phyloP scores from a whole-genome alignment of 2,888 invertebrate species.

The Mactromeris polynyma region DNA sequence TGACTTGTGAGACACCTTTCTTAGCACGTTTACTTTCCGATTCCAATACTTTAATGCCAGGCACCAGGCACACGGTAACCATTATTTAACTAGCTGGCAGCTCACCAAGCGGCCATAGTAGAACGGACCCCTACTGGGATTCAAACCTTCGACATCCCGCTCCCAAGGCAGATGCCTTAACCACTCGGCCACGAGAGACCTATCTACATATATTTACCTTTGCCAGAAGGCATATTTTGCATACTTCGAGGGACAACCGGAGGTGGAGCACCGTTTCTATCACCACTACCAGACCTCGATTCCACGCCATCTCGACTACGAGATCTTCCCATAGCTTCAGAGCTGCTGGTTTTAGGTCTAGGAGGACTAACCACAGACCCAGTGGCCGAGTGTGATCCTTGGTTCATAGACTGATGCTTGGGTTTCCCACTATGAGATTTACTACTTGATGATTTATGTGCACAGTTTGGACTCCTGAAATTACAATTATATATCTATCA shows the following conservation, averaged over 20 bases:
- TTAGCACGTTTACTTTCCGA: too few species aligned
- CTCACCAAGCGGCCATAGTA: too few species aligned
- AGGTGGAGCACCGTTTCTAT: slow-evolving; percentile 46
- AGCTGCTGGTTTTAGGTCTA: slow-evolving; percentile 38
- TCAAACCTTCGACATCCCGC: too few species aligned
- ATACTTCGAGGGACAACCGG: slow-evolving; percentile 57
- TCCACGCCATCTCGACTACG: slow-evolving; percentile 9
- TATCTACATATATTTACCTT: background rate
- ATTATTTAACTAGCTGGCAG: too few species aligned
- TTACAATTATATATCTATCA: too few species aligned
- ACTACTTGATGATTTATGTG: slow-evolving; percentile 71
- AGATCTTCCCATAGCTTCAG: slow-evolving; percentile 35
- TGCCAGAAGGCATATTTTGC: slow-evolving; percentile 30
- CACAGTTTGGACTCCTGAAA: slow-evolving; percentile 72
- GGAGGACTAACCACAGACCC: slow-evolving; percentile 27
- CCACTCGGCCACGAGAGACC: too few species aligned
- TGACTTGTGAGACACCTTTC: too few species aligned
- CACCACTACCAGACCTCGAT: slow-evolving; percentile 31
- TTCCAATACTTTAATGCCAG: too few species aligned
- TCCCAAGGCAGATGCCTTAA: too few species aligned
- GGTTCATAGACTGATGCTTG: slow-evolving; percentile 48
- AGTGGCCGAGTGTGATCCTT: background rate
- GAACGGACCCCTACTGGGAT: too few species aligned
- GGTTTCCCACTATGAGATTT: slow-evolving; percentile 71
- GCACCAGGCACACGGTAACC: too few species aligned